Conservation (phyloP, 2,888 invertebrate species). For the Eueremaeus valkanovi region DNA sequence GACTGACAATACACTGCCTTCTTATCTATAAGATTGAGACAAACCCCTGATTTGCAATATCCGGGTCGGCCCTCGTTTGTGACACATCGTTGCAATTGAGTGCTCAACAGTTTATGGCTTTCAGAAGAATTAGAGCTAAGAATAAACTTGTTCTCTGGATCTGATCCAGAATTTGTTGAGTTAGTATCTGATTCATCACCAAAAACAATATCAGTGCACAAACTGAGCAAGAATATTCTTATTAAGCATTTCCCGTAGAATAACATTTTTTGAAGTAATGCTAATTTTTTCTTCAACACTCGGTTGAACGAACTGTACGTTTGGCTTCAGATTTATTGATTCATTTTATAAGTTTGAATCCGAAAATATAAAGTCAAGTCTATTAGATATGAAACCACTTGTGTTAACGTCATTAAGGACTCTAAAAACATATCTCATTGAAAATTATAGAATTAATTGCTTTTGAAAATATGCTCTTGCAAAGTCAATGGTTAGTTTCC, state of each 20-base stretch:
- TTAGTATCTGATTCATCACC: background rate
- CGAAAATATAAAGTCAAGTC: background rate
- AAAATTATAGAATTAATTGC: background rate
- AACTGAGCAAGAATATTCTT: background rate
- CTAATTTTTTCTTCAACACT: background rate
- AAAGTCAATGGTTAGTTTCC: background rate
- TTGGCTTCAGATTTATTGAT: background rate
- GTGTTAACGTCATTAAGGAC: no score
- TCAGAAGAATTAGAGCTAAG: background rate
- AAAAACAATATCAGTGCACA: background rate
- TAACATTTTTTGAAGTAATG: background rate
- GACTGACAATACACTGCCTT: conserved; percentile 28
- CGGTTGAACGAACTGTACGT: background rate
- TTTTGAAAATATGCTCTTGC: background rate
- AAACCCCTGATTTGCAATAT: conserved; percentile 16
- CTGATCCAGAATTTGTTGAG: background rate
- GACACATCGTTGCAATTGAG: background rate
- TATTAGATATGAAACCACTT: conserved; percentile 9
- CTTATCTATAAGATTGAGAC: conserved; percentile 7
- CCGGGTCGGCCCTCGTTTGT: conserved; percentile 33
- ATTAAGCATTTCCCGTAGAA: background rate
- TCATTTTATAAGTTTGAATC: background rate
- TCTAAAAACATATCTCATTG: no score
- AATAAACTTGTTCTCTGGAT: background rate
- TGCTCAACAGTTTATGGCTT: background rate